A percentile compares a stretch with the other conserved stretches of the same genome.
Conservation (phyloP, 2,888 invertebrate genomes). For the Lepidonotus clava region DNA sequence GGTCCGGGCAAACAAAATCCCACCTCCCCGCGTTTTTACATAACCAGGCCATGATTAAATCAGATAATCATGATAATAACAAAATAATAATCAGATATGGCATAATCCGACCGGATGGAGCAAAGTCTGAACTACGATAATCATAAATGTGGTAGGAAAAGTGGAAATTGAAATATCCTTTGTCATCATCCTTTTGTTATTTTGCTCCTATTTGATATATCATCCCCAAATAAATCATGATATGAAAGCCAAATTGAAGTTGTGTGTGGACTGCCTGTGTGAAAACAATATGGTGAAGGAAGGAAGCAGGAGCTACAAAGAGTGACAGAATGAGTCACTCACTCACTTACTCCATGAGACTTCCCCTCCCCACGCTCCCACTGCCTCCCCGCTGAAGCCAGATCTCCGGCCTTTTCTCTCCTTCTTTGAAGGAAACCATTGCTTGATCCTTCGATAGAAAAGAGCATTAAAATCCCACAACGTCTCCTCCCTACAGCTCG, state of each 20-base stretch:
- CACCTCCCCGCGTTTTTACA: neutral
- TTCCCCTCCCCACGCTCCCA: neutral
- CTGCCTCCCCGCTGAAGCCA: constrained; percentile 23
- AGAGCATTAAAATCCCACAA: constrained; percentile 40
- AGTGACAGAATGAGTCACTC: constrained; percentile 35
- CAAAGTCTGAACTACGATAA: neutral
- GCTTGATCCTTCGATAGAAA: constrained; percentile 16
- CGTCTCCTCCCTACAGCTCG: neutral
- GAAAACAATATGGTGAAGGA: neutral
- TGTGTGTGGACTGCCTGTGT: neutral
- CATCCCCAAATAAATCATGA: too few relatives aligned
- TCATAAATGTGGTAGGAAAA: too few relatives aligned
- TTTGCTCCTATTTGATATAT: too few relatives aligned
- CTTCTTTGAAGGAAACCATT: constrained; percentile 1
- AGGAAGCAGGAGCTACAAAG: constrained; percentile 34
- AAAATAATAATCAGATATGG: neutral
- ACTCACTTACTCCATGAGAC: neutral
- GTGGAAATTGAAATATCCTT: too few relatives aligned
- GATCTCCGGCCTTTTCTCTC: neutral
- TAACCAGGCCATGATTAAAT: neutral
- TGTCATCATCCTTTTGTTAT: too few relatives aligned
- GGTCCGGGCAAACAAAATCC: neutral
- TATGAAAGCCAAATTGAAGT: too few relatives aligned
- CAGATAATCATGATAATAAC: neutral
- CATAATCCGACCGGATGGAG: neutral